Base-by-base conservation (phyloP, 1,140 invertebrate species). In the Neodiprion pinetum region DNA sequence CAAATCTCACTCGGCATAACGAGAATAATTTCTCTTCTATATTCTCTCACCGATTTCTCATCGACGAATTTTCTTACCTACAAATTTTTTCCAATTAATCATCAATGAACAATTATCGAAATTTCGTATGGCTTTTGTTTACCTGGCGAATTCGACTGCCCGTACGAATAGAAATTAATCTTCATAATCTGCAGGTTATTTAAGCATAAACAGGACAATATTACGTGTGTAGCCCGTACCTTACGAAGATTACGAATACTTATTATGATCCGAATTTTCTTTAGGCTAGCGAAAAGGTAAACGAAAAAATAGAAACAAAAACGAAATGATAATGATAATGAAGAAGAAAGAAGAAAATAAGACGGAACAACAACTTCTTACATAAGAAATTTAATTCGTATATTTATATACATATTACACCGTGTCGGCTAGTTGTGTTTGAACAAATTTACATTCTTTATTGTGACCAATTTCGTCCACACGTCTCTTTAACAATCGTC, bases 141-240 rank as follows among this genome's bases (percentile, higher is more conserved):
- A 14, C 7, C 12, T 5, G 12, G 61, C 17, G 12, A 1, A 0
- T 14, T 65, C 61, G 17, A 14, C 12, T 14, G 12, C 1, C 12
- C 17, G 4, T 14, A 1, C 17, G 61, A 65, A 14, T 65, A 40
- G 28, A 40, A 40, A 40, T 40, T 40, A 14, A 61, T 61, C 9
- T 5, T 76, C 73, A 74, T 77, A 82, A 82, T 76, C 79, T 82
- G 83, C 72, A 77, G 81, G 80, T 78, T 76, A 80, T 61, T 80
- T 80, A 75, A 80, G 76, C 72, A 73, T 82, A 84, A 40, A 84
- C 82, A 80, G 82, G 83, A 84, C 83, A 84, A 84, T 84, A 84
- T 84, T 82, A 80, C 72, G 72, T 79, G 77, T 79, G 80, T 76
- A 79, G 78, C 76, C 73, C n/a, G 70, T 71, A 48, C 48, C 47